Percentiles rank a stretch among this genome's conserved stretches.
Evolutionary conservation across 2,797 vertebrate species (phyloP).

Genomic region (Neopelma chrysocephalum): DNA sequence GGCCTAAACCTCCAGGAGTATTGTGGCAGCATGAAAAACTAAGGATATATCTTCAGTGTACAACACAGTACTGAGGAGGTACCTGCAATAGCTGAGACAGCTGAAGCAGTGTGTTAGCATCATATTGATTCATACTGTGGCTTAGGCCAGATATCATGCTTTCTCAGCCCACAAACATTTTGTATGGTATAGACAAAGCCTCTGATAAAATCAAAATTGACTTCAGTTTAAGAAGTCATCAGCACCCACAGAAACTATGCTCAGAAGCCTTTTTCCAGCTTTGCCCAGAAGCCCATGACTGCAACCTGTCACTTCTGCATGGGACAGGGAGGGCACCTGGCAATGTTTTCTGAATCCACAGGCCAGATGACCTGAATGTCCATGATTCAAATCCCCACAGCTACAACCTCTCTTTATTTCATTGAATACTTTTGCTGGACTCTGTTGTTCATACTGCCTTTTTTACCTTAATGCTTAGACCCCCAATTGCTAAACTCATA

Average conservation of each 20-base stretch:
- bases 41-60: neutral
- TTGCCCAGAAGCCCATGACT: neutral
- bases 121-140: too few relatives aligned
- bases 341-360: neutral
- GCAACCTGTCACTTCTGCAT: neutral
- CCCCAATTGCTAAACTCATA: neutral
- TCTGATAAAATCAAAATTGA: neutral
- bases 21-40: neutral
- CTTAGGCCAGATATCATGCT: neutral
- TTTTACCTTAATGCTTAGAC: neutral
- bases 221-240: neutral
- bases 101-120: neutral
- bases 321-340: neutral
- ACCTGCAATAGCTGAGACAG: neutral
- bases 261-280: neutral
- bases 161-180: neutral
- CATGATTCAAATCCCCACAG: rapidly evolving
- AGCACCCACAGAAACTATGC: neutral
- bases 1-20: neutral
- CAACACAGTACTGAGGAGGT: neutral
- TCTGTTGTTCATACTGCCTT: neutral
- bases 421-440: neutral
- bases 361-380: neutral
- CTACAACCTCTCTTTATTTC: neutral
- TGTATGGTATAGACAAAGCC: neutral